Evolutionary conservation across 2,888 invertebrate species (phyloP), one percentile per base, ranked within the genome.

Genomic region (Hirtodrosophila alboralis): DNA sequence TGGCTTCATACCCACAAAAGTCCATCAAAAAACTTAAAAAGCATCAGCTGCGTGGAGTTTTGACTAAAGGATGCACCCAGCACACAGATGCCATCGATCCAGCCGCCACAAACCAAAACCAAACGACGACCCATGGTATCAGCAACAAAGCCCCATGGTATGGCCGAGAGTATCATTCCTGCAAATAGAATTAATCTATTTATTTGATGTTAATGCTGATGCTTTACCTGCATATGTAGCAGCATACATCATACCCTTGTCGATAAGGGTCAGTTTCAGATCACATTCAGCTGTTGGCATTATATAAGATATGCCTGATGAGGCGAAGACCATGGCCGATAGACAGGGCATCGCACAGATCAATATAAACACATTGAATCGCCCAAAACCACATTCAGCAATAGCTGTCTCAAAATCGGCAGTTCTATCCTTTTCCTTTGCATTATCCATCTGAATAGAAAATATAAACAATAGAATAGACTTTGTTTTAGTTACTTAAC

Each of bases 101-200:
- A 87, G 72, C 93, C 93, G 0, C 95, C 95, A 85, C 92, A 91
- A n/a, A 94, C 90, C 79, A 96, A 91, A 38, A 95, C 92, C 80
- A 92, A 92, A 59, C 92, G 92, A 44, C 95, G 91, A 0, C 95
- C 95, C 52, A 94, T 91, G 0, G 94, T 94, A 84, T 96, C 95
- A 0, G 95, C 94, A 3, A 95, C 88, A 80, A 93, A 95, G 1
- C 96, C 95, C 96, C 96, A 96, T 0, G 95, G 68, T 85, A 95
- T 91, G 0, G 94, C 94, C 34, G 95, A 94, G 0, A 93, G 91
- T 75, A 95, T 93, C 95, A 96, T 96, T 14, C 95, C 96, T 95
- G 86, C 0, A 86, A 83, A 40, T 1, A 36, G n/a, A n/a, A n/a
- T n/a, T n/a, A n/a, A n/a, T n/a, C n/a, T n/a, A n/a, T n/a, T n/a